Conservation (phyloP, 2,888 invertebrate species). For the Ethmia dodecea region DNA sequence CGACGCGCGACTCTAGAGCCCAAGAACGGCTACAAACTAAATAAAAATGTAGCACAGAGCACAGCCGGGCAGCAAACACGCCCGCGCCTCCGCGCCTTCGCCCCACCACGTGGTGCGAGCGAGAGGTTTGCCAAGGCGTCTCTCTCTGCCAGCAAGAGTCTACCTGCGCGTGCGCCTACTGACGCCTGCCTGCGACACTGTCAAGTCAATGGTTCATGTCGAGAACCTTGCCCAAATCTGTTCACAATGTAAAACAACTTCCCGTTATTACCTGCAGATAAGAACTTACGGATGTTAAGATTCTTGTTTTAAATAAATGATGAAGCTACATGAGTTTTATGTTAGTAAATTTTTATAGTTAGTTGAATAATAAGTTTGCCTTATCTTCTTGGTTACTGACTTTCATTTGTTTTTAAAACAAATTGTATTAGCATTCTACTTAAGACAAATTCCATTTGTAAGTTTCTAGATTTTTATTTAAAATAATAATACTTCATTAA, state of each 20-base stretch:
- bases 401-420: too few species aligned
- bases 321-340: too few species aligned
- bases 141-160: conserved; percentile 33
- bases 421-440: too few species aligned
- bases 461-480: too few species aligned
- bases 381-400: too few species aligned
- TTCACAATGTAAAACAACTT: conserved; percentile 10
- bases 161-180: conserved; percentile 69
- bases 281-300: too few species aligned
- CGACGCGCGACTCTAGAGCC: conserved; percentile 29
- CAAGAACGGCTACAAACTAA: conserved; percentile 73
- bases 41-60: conserved; percentile 74
- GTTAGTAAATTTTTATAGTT: too few species aligned
- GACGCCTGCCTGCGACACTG: conserved; percentile 62
- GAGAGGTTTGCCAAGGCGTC: conserved; percentile 34
- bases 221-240: conserved; percentile 13
- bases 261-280: too few species aligned
- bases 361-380: too few species aligned
- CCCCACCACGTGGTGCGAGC: conserved; percentile 67
- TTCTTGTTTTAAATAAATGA: too few species aligned
- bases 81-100: conserved; percentile 48
- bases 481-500: too few species aligned
- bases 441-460: too few species aligned
- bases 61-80: conserved; percentile 46
- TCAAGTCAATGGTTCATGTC: conserved; percentile 69